Percentiles rank a stretch among this genome's conserved stretches.
phyloP scores from a whole-genome alignment of 2,113 vertebrate species.

The Gadus chalcogrammus region DNA sequence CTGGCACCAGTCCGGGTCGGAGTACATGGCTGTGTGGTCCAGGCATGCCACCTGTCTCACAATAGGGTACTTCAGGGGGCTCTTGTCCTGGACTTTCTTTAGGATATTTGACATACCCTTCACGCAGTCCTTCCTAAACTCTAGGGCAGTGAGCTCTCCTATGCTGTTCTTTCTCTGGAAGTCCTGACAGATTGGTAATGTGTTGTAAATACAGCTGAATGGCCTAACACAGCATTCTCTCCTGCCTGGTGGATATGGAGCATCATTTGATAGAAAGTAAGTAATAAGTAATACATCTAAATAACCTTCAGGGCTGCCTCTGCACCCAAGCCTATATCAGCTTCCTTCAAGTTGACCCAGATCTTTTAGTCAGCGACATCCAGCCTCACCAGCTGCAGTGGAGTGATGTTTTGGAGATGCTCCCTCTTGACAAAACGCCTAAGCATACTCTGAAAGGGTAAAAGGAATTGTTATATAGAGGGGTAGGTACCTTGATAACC shows the following conservation, averaged over 20 bases:
- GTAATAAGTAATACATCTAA: background rate
- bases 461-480: too few relatives aligned
- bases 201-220: too few relatives aligned
- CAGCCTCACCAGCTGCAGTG: slow-evolving; percentile 7
- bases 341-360: slow-evolving; percentile 1
- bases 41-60: slow-evolving; percentile 14
- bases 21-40: slow-evolving; percentile 13
- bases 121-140: slow-evolving; percentile 20
- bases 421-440: background rate
- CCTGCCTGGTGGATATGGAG: too few relatives aligned
- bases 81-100: slow-evolving; percentile 1
- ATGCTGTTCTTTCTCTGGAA: slow-evolving; percentile 13
- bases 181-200: background rate
- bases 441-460: background rate
- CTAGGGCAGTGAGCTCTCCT: slow-evolving; percentile 19
- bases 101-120: slow-evolving; percentile 2
- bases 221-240: too few relatives aligned
- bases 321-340: slow-evolving; percentile 11
- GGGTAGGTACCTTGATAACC: too few relatives aligned
- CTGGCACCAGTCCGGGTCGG: background rate
- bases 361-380: background rate
- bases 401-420: slow-evolving; percentile 5
- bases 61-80: slow-evolving; percentile 11
- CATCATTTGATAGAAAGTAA: too few relatives aligned
- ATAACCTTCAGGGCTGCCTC: slow-evolving; percentile 18